These are phyloP conservation scores for Saturnia pavonia DNA, from an alignment of 2,888 invertebrate genomes.

Conservation along the genomic window DNA sequence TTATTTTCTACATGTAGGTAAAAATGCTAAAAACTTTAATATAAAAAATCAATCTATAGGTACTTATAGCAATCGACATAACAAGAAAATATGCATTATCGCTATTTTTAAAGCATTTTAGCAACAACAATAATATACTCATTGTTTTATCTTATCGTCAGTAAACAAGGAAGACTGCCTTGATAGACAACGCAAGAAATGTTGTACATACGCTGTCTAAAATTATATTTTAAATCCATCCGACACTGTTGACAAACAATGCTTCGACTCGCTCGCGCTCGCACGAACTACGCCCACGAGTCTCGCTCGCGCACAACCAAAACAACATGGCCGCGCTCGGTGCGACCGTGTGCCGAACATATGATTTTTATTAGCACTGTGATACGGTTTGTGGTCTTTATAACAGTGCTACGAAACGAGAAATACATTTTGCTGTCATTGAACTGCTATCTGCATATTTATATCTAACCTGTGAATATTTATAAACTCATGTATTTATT, in stretches of 20 bases:
- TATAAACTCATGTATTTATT: not conserved
- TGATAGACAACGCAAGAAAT: conserved; percentile 2
- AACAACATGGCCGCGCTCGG: conserved; percentile 28
- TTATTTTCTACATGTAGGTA: too few species aligned
- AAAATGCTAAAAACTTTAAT: not conserved
- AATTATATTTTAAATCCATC: conserved; percentile 46
- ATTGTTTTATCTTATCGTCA: conserved; percentile 12
- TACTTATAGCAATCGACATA: not conserved
- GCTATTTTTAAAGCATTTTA: not conserved
- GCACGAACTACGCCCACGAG: not conserved
- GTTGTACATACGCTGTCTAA: conserved; percentile 39
- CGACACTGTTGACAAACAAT: conserved; percentile 67
- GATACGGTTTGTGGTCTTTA: conserved; percentile 12
- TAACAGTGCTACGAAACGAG: conserved; percentile 10
- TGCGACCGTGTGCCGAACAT: conserved; percentile 26
- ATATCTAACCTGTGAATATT: conserved; percentile 3
- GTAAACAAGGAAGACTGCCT: conserved; percentile 7
- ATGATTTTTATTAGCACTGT: conserved; percentile 34
- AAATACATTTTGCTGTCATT: conserved; percentile 14
- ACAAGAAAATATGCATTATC: not conserved
- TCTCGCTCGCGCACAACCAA: conserved; percentile 22
- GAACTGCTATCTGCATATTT: conserved; percentile 3
- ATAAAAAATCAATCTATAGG: not conserved
- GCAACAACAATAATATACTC: not conserved
- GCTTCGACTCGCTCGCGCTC: conserved; percentile 33